Evolutionary conservation across 1,140 invertebrate genomes (phyloP).

Genomic region (Medauroidea extradentata): DNA sequence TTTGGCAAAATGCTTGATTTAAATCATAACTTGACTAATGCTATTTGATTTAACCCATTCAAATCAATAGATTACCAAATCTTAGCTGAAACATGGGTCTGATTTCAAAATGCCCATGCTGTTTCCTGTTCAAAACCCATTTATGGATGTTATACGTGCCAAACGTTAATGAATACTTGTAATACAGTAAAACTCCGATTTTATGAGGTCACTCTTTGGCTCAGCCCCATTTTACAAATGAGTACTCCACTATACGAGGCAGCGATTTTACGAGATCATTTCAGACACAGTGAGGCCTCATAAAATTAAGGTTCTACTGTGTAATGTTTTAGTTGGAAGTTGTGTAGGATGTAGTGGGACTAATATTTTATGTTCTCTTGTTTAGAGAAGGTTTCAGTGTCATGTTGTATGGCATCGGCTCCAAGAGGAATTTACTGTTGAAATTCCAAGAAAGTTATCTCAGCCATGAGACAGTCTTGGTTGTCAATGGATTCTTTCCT

Average conservation of each 20-base stretch:
- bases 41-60: too few species aligned
- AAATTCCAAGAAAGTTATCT: constrained; percentile 68
- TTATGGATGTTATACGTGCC: too few species aligned
- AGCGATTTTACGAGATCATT: background rate
- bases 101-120: too few species aligned
- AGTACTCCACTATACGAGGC: background rate
- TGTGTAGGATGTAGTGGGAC: background rate
- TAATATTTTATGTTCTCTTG: constrained; percentile 40
- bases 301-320: background rate
- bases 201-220: background rate
- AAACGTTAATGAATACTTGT: too few species aligned
- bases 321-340: background rate
- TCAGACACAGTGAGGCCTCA: background rate
- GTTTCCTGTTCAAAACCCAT: too few species aligned
- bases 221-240: background rate
- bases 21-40: too few species aligned
- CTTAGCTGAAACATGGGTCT: too few species aligned
- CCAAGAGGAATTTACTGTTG: constrained; percentile 74
- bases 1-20: too few species aligned
- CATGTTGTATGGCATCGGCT: constrained; percentile 83
- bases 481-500: constrained; percentile 91
- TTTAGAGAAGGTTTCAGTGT: constrained; percentile 83
- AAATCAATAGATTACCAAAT: too few species aligned
- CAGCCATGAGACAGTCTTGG: constrained; percentile 61
- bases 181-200: background rate